Evolutionary conservation across 2,888 invertebrate species (phyloP), one percentile per base, ranked within the genome.

Genomic region (Lypha dubia): DNA sequence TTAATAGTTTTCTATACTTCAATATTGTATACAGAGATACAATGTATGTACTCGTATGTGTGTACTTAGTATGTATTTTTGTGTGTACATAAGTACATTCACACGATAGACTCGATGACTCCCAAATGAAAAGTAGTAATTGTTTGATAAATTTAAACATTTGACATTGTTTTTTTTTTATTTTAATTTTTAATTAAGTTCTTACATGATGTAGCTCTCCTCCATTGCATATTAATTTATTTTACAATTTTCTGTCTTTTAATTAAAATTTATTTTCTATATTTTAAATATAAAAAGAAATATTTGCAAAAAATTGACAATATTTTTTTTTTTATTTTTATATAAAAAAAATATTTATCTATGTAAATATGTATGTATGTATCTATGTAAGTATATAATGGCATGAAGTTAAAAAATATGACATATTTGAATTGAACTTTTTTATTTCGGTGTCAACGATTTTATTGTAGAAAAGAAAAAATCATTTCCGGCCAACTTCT

Each of bases 121-220:
- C 38, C 5, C 46, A 62, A 24, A 13, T 28, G 17, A 11, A 11
- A 13, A 67, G 15, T 38, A 17, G 5, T 49, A 44, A 44, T 71
- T 73, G 15, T 46, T 67, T 77, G 49, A 63, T 20, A 67, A 76
- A 58, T 44, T 76, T 77, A 62, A 17, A 76, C 73, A 60, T 80
- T 80, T 80, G 84, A 84, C 79, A 67, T 67, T 75, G 49, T 74
- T 53, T 67, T 49, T n/a, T 28, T 41, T 13, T 9, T 22, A 41
- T 58, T 60, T 51, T 62, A 15, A 71, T 20, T 68, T 84, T 81
- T 81, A 84, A 84, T 84, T 84, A 77, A 80, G 77, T 32, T 68
- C 80, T 84, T 81, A 81, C 84, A 84, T 84, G 80, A 84, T 81
- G 77, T 62, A n/a, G n/a, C n/a, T n/a, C n/a, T n/a, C n/a, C 73